Evolutionary conservation across 2,888 invertebrate species (phyloP).

Genomic region (Phalera bucephala): DNA sequence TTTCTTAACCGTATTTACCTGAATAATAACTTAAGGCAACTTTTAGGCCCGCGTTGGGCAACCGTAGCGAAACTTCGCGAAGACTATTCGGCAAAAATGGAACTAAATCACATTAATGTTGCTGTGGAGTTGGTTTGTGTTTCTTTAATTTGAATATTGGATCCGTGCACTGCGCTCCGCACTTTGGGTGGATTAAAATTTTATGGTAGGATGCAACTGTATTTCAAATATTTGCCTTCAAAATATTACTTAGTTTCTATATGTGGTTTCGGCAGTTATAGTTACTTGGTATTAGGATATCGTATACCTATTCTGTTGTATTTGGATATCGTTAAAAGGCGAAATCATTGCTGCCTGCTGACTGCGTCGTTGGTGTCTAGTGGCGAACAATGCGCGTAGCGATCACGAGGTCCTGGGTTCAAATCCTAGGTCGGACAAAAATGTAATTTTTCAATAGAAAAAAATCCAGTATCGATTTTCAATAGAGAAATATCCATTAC

Average conservation of each 20-base stretch:
- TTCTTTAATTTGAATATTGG: conserved; percentile 59
- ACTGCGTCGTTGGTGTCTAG: too few species aligned
- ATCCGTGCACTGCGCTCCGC: conserved; percentile 30
- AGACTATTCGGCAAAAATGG: conserved; percentile 55
- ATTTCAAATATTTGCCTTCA: conserved; percentile 34
- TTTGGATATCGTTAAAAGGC: too few species aligned
- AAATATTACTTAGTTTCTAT: conserved; percentile 27
- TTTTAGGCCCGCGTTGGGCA: conserved; percentile 41
- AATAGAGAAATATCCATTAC: too few species aligned
- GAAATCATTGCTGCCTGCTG: too few species aligned
- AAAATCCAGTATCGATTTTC: too few species aligned
- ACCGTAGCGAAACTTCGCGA: conserved; percentile 38
- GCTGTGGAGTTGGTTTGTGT: conserved; percentile 38
- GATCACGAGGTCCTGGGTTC: too few species aligned
- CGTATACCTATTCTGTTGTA: too few species aligned
- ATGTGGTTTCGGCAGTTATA: too few species aligned
- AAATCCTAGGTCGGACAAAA: too few species aligned
- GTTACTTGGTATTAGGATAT: too few species aligned
- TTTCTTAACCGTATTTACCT: conserved; percentile 62
- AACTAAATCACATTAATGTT: conserved; percentile 60
- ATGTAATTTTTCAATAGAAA: too few species aligned
- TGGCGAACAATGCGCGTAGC: too few species aligned
- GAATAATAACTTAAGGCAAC: conserved; percentile 56
- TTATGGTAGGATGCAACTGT: conserved; percentile 39
- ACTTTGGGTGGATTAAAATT: conserved; percentile 44